Conservation (phyloP, 2,888 invertebrate species). For the Idaea straminata region DNA sequence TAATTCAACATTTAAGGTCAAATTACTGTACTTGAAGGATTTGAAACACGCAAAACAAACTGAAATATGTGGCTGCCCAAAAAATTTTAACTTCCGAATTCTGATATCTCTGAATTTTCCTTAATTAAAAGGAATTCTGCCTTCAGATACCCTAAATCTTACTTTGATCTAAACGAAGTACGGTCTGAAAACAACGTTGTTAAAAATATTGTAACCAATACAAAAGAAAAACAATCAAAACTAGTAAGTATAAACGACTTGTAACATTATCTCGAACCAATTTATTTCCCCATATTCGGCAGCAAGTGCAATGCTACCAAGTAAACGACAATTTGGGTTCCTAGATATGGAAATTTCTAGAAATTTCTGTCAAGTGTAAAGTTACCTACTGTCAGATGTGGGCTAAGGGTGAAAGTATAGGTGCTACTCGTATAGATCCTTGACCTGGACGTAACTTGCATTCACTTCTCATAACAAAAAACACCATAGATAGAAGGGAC, state of each 20-base stretch:
- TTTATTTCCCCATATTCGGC: not conserved
- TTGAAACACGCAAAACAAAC: no score
- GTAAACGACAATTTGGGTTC: not conserved
- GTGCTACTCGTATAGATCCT: conserved; percentile 10
- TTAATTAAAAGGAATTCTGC: no score
- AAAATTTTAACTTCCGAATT: no score
- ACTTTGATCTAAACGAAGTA: no score
- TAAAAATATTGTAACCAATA: not conserved
- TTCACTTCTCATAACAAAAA: not conserved
- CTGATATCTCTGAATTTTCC: no score
- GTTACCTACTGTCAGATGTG: conserved; percentile 23
- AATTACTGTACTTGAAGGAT: no score
- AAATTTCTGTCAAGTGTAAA: conserved; percentile 1
- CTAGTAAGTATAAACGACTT: not conserved
- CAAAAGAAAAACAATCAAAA: not conserved
- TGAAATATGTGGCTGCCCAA: no score
- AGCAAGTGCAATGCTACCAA: not conserved
- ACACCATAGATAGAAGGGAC: not conserved
- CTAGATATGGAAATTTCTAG: not conserved
- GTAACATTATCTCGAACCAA: not conserved
- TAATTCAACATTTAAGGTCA: no score
- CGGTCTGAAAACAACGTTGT: not conserved
- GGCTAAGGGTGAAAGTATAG: conserved; percentile 36
- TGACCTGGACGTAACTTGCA: conserved; percentile 10
- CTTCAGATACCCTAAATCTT: no score